phyloP scores from a whole-genome alignment of 2,113 vertebrate genomes.

The Isurus oxyrinchus region DNA sequence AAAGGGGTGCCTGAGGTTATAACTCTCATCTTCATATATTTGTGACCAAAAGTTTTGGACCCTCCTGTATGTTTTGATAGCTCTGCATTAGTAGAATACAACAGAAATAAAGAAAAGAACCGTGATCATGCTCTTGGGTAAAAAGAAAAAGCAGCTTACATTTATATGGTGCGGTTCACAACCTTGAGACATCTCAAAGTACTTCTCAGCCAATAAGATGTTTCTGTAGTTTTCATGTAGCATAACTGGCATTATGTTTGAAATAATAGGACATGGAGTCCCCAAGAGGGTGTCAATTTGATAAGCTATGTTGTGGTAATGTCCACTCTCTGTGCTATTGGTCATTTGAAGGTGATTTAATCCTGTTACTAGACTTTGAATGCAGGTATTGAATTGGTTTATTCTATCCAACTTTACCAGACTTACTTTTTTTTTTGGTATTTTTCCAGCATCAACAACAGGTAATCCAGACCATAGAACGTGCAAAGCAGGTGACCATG shows the following conservation, averaged over 20 bases:
- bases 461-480: slow-evolving; percentile 61
- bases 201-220: neutral
- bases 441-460: slow-evolving; percentile 66
- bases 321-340: neutral
- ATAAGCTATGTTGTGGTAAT: neutral
- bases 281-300: no score
- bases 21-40: neutral
- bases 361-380: neutral
- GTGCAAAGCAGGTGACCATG: slow-evolving; percentile 66
- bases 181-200: neutral
- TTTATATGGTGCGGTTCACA: neutral
- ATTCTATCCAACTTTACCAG: neutral
- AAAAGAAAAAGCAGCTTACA: neutral
- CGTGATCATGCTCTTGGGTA: neutral
- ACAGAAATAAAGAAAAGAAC: neutral
- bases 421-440: neutral
- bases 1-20: neutral
- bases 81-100: neutral
- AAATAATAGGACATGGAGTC: neutral
- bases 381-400: neutral
- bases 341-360: neutral
- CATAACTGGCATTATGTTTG: neutral
- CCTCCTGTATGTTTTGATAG: neutral
- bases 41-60: neutral
- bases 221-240: neutral